These are phyloP conservation scores for Darevskia nairensis DNA, from an alignment of 2,797 vertebrate genomes.

Conservation along the genomic window DNA sequence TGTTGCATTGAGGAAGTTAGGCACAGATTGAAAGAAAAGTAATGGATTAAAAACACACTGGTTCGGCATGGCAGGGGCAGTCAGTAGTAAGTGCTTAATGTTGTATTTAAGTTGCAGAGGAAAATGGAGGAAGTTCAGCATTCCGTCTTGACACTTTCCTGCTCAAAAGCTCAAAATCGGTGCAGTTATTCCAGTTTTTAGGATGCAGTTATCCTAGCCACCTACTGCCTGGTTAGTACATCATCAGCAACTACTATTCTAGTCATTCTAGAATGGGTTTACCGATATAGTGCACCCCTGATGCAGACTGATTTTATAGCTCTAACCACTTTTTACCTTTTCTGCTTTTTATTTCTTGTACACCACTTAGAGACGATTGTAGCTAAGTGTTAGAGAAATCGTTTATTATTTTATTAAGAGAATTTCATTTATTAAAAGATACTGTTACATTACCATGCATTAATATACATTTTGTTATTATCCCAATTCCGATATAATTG, in stretches of 20 bases:
- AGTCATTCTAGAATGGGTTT: not conserved
- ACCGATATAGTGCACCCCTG: not conserved
- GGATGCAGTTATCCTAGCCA: not conserved
- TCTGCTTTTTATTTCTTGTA: too few relatives aligned
- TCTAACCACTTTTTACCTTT: too few relatives aligned
- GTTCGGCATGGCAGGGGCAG: slow-evolving; percentile 24
- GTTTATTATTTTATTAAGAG: too few relatives aligned
- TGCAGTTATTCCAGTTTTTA: not conserved
- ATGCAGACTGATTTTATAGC: too few relatives aligned
- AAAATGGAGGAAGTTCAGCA: not conserved
- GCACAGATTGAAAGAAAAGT: slow-evolving; percentile 45
- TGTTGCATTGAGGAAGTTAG: not conserved
- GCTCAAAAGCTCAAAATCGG: not conserved
- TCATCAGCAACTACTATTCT: not conserved
- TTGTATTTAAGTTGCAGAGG: not conserved
- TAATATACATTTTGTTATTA: too few relatives aligned
- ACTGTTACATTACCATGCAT: too few relatives aligned
- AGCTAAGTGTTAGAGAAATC: too few relatives aligned
- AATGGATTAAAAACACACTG: slow-evolving; percentile 34
- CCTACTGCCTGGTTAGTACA: not conserved
- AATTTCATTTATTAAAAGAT: too few relatives aligned
- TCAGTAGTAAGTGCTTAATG: not conserved
- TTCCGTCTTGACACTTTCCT: not conserved
- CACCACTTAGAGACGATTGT: too few relatives aligned
- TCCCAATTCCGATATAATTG: too few relatives aligned